Conservation (phyloP, 1,140 invertebrate species). For the Cylas formicarius region DNA sequence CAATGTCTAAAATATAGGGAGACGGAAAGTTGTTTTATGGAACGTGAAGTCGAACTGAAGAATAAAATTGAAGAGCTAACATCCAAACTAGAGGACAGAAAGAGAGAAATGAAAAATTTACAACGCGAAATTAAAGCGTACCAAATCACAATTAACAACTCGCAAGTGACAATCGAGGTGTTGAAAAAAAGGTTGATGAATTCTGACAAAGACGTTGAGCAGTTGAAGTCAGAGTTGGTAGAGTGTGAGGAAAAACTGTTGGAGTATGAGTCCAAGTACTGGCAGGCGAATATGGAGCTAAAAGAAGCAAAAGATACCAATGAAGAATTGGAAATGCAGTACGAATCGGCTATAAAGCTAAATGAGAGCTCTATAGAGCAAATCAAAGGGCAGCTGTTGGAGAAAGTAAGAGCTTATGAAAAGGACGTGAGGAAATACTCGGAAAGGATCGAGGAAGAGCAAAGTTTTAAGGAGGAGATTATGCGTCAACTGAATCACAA, state of each 20-base stretch:
- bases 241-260: constrained; percentile 41
- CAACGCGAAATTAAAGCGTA: constrained; percentile 45
- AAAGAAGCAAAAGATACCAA: constrained; percentile 30
- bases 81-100: constrained; percentile 26
- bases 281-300: constrained; percentile 39
- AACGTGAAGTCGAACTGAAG: constrained; percentile 15
- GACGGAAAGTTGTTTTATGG: constrained; percentile 5
- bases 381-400: constrained; percentile 24
- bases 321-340: constrained; percentile 37
- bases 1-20: constrained; percentile 36
- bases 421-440: constrained; percentile 9
- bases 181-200: constrained; percentile 45
- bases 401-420: constrained; percentile 21
- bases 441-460: constrained; percentile 8
- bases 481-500: constrained; percentile 15
- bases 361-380: constrained; percentile 27
- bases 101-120: constrained; percentile 40
- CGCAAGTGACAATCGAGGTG: constrained; percentile 45
- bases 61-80: constrained; percentile 19
- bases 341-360: constrained; percentile 29
- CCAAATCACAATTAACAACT: constrained; percentile 44
- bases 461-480: constrained; percentile 17
- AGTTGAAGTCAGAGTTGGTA: constrained; percentile 41
- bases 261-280: constrained; percentile 42
- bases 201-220: constrained; percentile 48